A percentile compares a stretch with the other conserved stretches of the same genome.
phyloP scores from a whole-genome alignment of 2,797 vertebrate genomes.

The Tolypeutes matacus region DNA sequence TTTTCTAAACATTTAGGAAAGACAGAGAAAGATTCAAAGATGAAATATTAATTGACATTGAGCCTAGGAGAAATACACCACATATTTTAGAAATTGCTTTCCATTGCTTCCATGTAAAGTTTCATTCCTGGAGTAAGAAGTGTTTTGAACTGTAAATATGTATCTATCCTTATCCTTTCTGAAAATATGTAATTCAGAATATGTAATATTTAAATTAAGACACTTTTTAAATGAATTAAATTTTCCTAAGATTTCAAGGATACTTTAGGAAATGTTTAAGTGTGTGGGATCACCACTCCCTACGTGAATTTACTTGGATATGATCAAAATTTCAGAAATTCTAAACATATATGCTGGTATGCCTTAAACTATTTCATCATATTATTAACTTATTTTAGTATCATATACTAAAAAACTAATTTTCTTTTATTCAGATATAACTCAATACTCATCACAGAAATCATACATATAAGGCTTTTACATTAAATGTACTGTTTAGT shows the following conservation, averaged over 20 bases:
- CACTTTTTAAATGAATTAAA: neutral
- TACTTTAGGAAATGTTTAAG: neutral
- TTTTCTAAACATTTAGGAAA: neutral
- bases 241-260: neutral
- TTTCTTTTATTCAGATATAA: neutral
- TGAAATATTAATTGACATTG: neutral
- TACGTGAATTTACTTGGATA: neutral
- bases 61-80: neutral
- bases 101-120: neutral
- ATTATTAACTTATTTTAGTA: neutral
- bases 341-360: neutral
- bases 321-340: neutral
- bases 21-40: neutral
- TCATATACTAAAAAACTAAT: neutral
- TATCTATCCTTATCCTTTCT: neutral
- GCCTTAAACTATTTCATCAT: neutral
- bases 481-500: neutral
- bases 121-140: neutral
- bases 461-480: neutral
- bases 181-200: neutral
- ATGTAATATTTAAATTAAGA: neutral
- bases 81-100: neutral
- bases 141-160: neutral
- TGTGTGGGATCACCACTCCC: neutral
- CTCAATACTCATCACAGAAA: neutral